These are phyloP conservation scores for Matsumyia berberina DNA, from an alignment of 2,888 invertebrate genomes.

Conservation along the genomic window DNA sequence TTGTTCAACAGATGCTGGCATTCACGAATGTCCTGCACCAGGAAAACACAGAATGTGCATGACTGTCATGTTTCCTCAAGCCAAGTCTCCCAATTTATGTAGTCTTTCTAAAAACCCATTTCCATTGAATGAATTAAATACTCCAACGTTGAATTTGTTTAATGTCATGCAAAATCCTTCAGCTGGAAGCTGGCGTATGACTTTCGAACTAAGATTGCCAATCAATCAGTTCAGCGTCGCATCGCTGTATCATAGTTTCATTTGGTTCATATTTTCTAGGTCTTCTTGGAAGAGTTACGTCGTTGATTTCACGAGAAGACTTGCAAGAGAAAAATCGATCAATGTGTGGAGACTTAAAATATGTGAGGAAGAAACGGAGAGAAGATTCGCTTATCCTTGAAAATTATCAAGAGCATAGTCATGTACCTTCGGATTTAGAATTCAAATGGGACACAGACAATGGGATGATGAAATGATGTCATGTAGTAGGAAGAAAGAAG, in stretches of 20 bases:
- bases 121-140: neutral
- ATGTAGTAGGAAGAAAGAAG: constrained; percentile 13
- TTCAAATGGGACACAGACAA: constrained; percentile 62
- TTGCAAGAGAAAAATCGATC: constrained; percentile 57
- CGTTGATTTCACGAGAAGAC: constrained; percentile 44
- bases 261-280: constrained; percentile 34
- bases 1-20: no score
- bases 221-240: constrained; percentile 34
- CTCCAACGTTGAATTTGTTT: neutral
- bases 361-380: neutral
- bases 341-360: constrained; percentile 3
- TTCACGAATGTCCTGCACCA: no score
- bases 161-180: neutral
- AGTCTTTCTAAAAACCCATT: neutral
- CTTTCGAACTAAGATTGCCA: constrained; percentile 8
- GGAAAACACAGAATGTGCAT: no score
- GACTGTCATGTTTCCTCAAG: neutral
- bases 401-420: constrained; percentile 67
- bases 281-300: constrained; percentile 30
- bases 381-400: constrained; percentile 65
- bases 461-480: constrained; percentile 57
- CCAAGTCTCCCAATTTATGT: neutral
- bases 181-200: neutral
- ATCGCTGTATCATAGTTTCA: neutral
- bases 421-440: constrained; percentile 56